Percentiles rank a stretch among this genome's conserved stretches.
phyloP scores from a whole-genome alignment of 2,888 invertebrate species.

The Papilio demoleus region DNA sequence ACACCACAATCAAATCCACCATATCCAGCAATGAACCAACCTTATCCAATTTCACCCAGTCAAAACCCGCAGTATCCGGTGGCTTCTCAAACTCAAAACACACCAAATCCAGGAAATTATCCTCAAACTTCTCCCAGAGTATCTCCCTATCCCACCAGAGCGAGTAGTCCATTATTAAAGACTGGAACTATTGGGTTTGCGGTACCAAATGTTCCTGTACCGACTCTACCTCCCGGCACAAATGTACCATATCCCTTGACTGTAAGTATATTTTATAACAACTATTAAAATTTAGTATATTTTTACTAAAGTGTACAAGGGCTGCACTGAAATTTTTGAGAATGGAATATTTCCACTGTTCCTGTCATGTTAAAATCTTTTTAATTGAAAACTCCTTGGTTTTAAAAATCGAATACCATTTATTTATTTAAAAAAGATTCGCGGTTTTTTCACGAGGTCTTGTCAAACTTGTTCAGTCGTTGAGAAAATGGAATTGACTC shows the following conservation, averaged over 20 bases:
- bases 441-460: too few species aligned
- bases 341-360: too few species aligned
- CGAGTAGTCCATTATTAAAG: conserved; percentile 44
- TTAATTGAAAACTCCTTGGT: too few species aligned
- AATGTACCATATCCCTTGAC: conserved; percentile 56
- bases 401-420: too few species aligned
- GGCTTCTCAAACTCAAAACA: conserved; percentile 9
- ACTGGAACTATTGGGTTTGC: conserved; percentile 57
- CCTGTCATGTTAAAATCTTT: too few species aligned
- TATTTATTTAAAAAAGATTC: too few species aligned
- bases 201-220: conserved; percentile 44
- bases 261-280: conserved; percentile 42
- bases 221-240: conserved; percentile 54
- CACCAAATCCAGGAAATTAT: background rate
- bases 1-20: conserved; percentile 25
- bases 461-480: too few species aligned
- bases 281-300: background rate
- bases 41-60: conserved; percentile 37
- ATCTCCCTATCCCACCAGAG: conserved; percentile 35
- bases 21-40: conserved; percentile 41
- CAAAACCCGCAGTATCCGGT: conserved; percentile 39
- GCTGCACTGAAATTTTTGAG: too few species aligned
- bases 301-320: too few species aligned
- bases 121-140: conserved; percentile 2
- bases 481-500: too few species aligned